phyloP scores from a whole-genome alignment of 2,888 invertebrate genomes.

The Pristionchus entomophagus region DNA sequence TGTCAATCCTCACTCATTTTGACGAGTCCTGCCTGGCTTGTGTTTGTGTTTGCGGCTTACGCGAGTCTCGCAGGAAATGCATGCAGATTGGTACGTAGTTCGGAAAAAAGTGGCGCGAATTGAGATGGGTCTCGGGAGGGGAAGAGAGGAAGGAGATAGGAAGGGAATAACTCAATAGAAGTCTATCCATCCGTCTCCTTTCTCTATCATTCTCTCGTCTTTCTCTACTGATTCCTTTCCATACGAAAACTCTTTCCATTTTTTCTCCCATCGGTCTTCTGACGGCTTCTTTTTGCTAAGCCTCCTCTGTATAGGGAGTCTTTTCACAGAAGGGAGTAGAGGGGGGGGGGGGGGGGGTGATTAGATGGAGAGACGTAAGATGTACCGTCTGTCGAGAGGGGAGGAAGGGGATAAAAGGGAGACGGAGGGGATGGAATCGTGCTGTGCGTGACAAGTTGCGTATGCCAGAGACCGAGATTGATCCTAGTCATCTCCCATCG shows the following conservation, averaged over 20 bases:
- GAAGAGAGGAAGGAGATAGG: neutral
- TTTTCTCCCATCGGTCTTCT: conserved; percentile 30
- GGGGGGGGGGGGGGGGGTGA: neutral
- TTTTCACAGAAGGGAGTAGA: neutral
- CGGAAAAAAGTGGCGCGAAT: neutral
- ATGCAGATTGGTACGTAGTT: conserved; percentile 35
- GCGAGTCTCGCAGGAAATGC: conserved; percentile 2
- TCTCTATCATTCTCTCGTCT: neutral
- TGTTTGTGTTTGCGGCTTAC: conserved; percentile 20
- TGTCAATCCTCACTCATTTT: neutral
- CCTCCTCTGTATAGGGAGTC: conserved; percentile 28
- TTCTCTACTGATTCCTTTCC: conserved; percentile 17
- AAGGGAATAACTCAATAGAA: conserved; percentile 21
- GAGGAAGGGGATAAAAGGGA: neutral
- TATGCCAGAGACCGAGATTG: conserved; percentile 43
- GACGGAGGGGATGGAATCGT: neutral
- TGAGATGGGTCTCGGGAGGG: conserved; percentile 1
- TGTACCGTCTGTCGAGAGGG: neutral
- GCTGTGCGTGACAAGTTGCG: conserved; percentile 46
- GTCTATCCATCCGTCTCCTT: conserved; percentile 32
- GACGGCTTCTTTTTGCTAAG: conserved; percentile 32
- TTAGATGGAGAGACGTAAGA: neutral
- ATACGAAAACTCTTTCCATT: conserved; percentile 12
- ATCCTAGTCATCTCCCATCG: neutral
- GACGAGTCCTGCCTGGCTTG: neutral